Conservation (phyloP, 2,113 vertebrate genomes). For the Engraulis encrasicolus region DNA sequence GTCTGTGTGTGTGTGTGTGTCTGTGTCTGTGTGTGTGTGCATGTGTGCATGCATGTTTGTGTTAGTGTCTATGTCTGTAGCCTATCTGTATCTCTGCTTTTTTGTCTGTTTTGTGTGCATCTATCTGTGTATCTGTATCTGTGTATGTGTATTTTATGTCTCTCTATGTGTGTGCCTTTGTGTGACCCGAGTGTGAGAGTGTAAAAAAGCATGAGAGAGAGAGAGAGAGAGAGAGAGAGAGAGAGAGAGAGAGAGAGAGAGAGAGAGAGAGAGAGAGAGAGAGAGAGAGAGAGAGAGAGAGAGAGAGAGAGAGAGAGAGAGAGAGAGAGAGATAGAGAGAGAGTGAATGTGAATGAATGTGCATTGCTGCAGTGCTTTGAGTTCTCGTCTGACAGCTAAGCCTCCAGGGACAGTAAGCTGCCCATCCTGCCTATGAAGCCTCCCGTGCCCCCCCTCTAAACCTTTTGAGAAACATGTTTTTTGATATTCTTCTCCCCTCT, state of each 20-base stretch:
- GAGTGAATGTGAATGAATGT: background rate
- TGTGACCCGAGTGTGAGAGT: slow-evolving; percentile 20
- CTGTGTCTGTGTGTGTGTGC: background rate
- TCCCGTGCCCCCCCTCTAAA: background rate
- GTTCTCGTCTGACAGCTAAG: background rate
- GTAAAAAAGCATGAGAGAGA: background rate
- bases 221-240: background rate
- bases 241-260: slow-evolving; percentile 24
- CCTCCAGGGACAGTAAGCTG: background rate
- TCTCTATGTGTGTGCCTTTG: background rate
- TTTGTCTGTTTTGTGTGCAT: no score
- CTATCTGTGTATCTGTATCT: no score
- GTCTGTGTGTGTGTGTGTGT: slow-evolving; percentile 5
- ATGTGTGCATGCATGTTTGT: no score
- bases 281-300: background rate
- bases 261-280: slow-evolving; percentile 25
- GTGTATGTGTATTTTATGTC: no score
- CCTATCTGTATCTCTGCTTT: no score
- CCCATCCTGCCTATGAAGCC: background rate
- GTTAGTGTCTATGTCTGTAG: no score
- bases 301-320: background rate
- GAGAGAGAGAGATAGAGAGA: background rate
- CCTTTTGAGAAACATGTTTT: slow-evolving; percentile 4
- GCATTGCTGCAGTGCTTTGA: no score
- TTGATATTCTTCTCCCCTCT: background rate